Percentiles rank a stretch among this genome's conserved stretches.
Evolutionary conservation across 2,797 vertebrate species (phyloP).

Genomic region (Crotalus adamanteus): DNA sequence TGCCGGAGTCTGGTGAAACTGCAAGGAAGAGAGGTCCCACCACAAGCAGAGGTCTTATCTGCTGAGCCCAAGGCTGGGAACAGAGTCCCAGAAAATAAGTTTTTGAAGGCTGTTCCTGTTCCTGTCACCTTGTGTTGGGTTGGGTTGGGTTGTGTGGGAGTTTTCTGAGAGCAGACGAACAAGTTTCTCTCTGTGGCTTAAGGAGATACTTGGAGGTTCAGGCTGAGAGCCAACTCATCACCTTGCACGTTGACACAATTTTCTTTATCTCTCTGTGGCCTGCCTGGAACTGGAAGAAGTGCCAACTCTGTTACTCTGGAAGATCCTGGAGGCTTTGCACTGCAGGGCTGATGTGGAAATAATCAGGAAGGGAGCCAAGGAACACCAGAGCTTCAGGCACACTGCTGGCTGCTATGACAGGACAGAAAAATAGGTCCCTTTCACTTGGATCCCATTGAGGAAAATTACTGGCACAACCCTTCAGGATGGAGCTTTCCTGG

Average conservation of each 20-base stretch:
- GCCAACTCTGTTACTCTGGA: accelerated
- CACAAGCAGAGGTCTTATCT: background rate
- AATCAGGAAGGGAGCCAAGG: background rate
- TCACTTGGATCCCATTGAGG: background rate
- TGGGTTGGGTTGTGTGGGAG: slow-evolving; percentile 18
- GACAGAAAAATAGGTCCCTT: background rate
- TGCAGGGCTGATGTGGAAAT: background rate
- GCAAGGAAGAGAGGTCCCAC: background rate
- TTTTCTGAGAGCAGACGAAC: slow-evolving; percentile 28
- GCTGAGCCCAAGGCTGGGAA: background rate
- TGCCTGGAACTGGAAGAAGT: background rate
- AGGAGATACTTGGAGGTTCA: background rate
- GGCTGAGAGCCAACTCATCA: background rate
- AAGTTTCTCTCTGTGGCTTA: slow-evolving; percentile 46
- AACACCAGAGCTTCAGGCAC: background rate
- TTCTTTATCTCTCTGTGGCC: background rate
- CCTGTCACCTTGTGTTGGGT: slow-evolving; percentile 32
- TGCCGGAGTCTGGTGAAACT: background rate
- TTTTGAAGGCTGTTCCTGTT: background rate
- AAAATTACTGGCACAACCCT: background rate
- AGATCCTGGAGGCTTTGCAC: accelerated
- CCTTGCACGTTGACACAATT: accelerated
- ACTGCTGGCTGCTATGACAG: background rate
- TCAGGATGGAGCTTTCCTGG: background rate
- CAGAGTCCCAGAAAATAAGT: background rate